Percentiles rank a stretch among this genome's conserved stretches.
Evolutionary conservation across 2,888 invertebrate genomes (phyloP).

Genomic region (Aporophyla nigra): DNA sequence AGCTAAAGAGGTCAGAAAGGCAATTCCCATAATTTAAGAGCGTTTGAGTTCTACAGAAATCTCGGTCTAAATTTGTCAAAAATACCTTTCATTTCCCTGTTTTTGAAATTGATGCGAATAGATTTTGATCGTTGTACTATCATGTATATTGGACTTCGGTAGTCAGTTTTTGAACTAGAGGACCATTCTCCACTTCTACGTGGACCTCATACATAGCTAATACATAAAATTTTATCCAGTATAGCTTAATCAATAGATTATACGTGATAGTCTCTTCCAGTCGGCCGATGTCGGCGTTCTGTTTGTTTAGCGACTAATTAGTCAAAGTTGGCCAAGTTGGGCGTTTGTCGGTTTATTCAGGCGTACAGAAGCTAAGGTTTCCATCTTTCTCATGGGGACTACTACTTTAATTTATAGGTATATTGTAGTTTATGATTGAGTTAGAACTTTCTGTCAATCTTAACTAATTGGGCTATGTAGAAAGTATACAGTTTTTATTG

Average conservation of each 20-base stretch:
- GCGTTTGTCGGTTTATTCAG: constrained; percentile 73
- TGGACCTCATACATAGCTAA: background rate
- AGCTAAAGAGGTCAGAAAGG: background rate
- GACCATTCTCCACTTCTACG: background rate
- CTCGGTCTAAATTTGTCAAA: background rate
- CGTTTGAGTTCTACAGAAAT: background rate
- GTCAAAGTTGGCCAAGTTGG: constrained; percentile 78
- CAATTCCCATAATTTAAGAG: background rate
- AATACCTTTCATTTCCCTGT: background rate
- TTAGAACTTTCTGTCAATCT: background rate
- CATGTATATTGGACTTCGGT: too few species aligned
- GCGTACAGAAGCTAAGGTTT: constrained; percentile 71
- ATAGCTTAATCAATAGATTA: background rate
- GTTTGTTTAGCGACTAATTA: constrained; percentile 84
- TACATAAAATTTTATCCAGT: background rate
- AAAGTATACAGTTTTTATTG: background rate
- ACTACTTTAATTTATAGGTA: constrained; percentile 45
- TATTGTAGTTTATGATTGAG: background rate
- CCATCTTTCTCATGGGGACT: constrained; percentile 71
- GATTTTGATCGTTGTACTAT: background rate
- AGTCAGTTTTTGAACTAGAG: background rate
- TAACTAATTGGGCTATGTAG: background rate
- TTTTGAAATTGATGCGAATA: background rate
- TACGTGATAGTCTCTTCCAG: constrained; percentile 67
- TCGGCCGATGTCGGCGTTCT: constrained; percentile 65